phyloP scores from a whole-genome alignment of 2,888 invertebrate genomes.

The Spodoptera littoralis region DNA sequence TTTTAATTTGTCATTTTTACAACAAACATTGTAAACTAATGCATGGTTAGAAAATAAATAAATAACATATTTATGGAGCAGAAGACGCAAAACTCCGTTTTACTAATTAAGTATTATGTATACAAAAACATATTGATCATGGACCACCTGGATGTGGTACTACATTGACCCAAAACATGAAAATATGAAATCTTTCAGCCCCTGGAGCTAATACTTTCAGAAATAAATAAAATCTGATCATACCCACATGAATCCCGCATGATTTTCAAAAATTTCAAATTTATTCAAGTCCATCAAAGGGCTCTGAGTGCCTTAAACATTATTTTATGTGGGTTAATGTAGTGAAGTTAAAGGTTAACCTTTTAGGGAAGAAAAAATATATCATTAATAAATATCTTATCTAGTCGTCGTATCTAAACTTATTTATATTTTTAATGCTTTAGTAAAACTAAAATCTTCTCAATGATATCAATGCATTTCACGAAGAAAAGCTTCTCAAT shows the following conservation, averaged over 20 bases:
- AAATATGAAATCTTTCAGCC: no score
- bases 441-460: slow-evolving; percentile 26
- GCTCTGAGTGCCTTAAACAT: no score
- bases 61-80: slow-evolving; percentile 16
- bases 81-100: slow-evolving; percentile 8
- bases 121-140: slow-evolving; percentile 16
- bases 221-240: no score
- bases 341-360: no score
- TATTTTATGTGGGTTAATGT: no score
- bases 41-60: slow-evolving; percentile 11
- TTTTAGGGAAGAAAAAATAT: no score
- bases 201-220: no score
- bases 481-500: slow-evolving; percentile 45
- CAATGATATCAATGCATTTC: slow-evolving; percentile 27
- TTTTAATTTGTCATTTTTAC: slow-evolving; percentile 37
- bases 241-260: no score
- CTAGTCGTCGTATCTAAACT: slow-evolving; percentile 3
- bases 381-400: slow-evolving; percentile 1
- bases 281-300: no score
- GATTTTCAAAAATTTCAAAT: no score
- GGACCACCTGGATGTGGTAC: no score
- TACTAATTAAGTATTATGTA: slow-evolving; percentile 33
- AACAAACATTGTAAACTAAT: slow-evolving; percentile 10
- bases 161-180: no score
- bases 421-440: slow-evolving; percentile 15